Base-by-base conservation (phyloP, 64 coral and sea anemone species). In the Actinia tenebrosa region DNA sequence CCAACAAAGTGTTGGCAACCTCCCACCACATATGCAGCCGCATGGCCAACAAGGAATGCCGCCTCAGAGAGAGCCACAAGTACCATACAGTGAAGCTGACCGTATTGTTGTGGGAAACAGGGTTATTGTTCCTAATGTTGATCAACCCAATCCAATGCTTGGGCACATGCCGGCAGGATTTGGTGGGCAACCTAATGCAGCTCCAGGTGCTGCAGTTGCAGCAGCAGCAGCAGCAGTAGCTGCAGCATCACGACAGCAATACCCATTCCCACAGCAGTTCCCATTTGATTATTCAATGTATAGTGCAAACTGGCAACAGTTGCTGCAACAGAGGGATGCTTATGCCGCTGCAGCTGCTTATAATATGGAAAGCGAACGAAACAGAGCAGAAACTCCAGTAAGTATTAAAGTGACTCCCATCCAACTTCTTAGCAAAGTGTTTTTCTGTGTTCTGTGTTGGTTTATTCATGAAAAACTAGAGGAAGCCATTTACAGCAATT, bases 61-160 rank as follows among this genome's bases (percentile, higher is more conserved):
- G 61, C 85, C 90, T 3, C 86, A 60, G 20, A 60, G 61, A 53
- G 64, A 87, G 71, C 44, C 78, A 2, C 84, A 92, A 45, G 60
- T 78, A 6, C 9, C 53, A 17, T 85, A 87, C 84, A 87, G 69
- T 25, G 90, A 92, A 60, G 59, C 84, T 22, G 85, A 92, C 20
- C 44, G 90, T 7, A 87, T 92, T 58, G 90, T 92, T 20, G 78
- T 92, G 7, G 90, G 90, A 19, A 80, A 92, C 78, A 86, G 90
- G 1, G 90, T 92, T 61, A 92, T 86, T 82, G 90, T 92, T 1
- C 85, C 90, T 20, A 92, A 92, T 80, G 86, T 92, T 85, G 90
- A 92, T 20, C 59, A 63, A 11, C 58, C 90, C 20, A 30, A 55
- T 7, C 64, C 69, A 54, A 92, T 92, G 85, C 85, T 80, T 54